phyloP scores from a whole-genome alignment of 2,113 vertebrate species.

The Lichenostomus cassidix region DNA sequence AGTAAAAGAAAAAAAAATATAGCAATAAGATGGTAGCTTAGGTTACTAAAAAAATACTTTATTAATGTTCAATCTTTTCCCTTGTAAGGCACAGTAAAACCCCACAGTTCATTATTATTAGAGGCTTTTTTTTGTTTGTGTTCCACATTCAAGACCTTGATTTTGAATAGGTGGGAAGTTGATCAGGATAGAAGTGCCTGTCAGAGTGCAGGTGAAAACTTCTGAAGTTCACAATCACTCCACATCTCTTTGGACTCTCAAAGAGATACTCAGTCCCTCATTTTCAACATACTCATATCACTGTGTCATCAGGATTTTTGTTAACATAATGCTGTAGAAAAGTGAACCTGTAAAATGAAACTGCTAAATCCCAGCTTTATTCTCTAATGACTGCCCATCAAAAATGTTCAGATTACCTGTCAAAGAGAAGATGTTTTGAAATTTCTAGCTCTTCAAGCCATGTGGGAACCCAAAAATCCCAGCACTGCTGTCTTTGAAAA shows the following conservation, averaged over 20 bases:
- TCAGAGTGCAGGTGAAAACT: not conserved
- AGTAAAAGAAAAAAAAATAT: not conserved
- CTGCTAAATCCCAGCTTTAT: not conserved
- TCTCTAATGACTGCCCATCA: conserved; percentile 34
- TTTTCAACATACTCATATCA: not conserved
- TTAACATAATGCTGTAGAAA: not conserved
- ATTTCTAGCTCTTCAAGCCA: not conserved
- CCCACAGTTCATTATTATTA: not conserved
- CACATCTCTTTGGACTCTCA: not conserved
- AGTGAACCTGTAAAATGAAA: not conserved
- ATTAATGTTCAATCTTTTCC: not conserved
- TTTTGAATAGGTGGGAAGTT: not conserved
- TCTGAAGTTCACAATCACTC: not conserved
- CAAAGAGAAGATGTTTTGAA: conserved; percentile 17
- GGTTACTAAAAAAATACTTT: not conserved
- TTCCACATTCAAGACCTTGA: not conserved
- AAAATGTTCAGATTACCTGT: conserved; percentile 17
- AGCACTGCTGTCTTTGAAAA: not conserved
- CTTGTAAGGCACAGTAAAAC: not conserved
- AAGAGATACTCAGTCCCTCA: not conserved
- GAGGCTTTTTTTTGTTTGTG: not conserved
- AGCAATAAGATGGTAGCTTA: not conserved
- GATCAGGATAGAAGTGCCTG: not conserved
- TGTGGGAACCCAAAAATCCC: not conserved
- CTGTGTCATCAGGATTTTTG: not conserved